phyloP scores from a whole-genome alignment of 2,888 invertebrate species.

The Blastobasis adustella region DNA sequence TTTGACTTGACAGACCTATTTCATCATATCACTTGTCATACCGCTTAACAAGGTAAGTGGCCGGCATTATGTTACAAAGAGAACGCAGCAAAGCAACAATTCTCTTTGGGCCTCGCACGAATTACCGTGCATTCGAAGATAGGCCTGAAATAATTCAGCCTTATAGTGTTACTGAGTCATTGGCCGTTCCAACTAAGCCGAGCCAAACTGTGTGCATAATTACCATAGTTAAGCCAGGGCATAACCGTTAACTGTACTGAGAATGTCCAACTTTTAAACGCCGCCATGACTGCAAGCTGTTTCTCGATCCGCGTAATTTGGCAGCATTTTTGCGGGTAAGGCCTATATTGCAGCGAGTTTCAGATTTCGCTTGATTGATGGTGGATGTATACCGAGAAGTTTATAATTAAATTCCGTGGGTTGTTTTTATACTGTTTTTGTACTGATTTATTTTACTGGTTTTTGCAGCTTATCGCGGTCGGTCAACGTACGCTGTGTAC shows the following conservation, averaged over 20 bases:
- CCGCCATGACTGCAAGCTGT: slow-evolving; percentile 67
- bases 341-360: background rate
- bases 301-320: slow-evolving; percentile 60
- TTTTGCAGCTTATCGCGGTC: too few relatives aligned
- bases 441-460: too few relatives aligned
- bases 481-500: too few relatives aligned
- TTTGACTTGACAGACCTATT: too few relatives aligned
- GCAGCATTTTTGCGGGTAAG: slow-evolving; percentile 42
- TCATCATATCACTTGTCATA: too few relatives aligned
- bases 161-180: background rate
- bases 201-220: slow-evolving; percentile 65
- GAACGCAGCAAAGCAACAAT: background rate
- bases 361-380: too few relatives aligned
- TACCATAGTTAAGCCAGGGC: slow-evolving; percentile 58
- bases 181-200: too few relatives aligned
- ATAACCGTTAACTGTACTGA: slow-evolving; percentile 69
- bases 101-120: background rate
- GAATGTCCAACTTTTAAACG: slow-evolving; percentile 67
- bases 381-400: too few relatives aligned
- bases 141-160: background rate
- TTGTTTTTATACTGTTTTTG: too few relatives aligned
- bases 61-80: background rate
- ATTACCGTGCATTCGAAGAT: background rate
- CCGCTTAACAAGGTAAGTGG: background rate
- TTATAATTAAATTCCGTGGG: too few relatives aligned